Base-by-base conservation (phyloP, 2,113 vertebrate genomes). In the Lepus timidus region DNA sequence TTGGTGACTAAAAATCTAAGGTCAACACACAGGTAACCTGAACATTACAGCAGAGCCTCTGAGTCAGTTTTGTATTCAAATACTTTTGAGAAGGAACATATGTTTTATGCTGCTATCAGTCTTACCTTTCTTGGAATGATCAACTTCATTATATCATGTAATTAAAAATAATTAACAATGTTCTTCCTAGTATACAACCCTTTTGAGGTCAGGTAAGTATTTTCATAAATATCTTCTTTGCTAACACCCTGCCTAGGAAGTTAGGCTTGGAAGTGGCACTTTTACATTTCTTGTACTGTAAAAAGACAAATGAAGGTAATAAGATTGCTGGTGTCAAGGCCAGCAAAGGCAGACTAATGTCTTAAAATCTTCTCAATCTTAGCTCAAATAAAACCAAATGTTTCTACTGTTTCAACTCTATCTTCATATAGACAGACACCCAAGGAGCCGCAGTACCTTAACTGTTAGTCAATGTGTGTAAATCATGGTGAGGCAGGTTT, bases 161-260 rank as follows among this genome's bases (percentile, higher is more conserved):
- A 90, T 76, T 79, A 80, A 89, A 91, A 89, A 29, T n/a, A 95
- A 79, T 70, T 55, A 88, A 44, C 25, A 71, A 27, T n/a, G 79
- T 73, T 23, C 9, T 91, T 91, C 29, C 79, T 65, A 86, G 39
- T 52, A 62, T 33, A 29, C 17, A 80, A 62, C 23, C 93, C 17
- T 64, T 74, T 65, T n/a, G 68, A 68, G 29, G 64, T 29, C 51
- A 75, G 39, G 61, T 49, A 70, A 39, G 25, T 79, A 61, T 88
- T 79, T 95, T 82, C 62, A 75, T 39, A 87, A 80, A 52, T 62
- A 71, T 19, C 11, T 52, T 51, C 92, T 81, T 76, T 78, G 70
- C 39, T 90, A 62, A 91, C n/a, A 78, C 20, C 9, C 12, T 19
- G 76, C 51, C 5, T 14, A 62, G 25, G 31, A 33, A 51, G 27